Evolutionary conservation across 64 coral and sea anemone genomes (phyloP).

Genomic region (Acropora tenuis): DNA sequence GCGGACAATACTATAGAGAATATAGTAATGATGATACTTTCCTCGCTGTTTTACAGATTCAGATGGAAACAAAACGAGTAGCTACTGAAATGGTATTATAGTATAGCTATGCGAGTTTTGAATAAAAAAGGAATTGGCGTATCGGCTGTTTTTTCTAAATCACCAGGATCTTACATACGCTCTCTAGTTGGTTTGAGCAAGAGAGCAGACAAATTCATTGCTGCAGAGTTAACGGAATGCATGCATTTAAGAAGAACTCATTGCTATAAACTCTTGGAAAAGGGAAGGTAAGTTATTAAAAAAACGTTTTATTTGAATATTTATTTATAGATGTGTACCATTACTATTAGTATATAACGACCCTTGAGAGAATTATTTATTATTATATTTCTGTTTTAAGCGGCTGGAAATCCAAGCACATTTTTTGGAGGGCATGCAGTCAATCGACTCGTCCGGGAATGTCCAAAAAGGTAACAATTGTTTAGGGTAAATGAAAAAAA

Average conservation of each 20-base stretch:
- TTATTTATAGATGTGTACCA: neutral
- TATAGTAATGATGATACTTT: neutral
- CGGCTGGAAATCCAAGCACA: neutral
- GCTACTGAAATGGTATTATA: neutral
- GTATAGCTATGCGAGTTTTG: neutral
- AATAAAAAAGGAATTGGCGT: neutral
- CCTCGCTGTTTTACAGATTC: neutral
- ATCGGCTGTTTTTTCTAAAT: neutral
- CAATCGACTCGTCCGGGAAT: constrained; percentile 16
- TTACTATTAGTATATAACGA: too few species aligned
- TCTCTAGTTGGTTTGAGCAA: neutral
- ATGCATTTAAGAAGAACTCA: neutral
- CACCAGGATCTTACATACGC: neutral
- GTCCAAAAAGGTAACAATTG: neutral
- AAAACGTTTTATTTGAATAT: neutral
- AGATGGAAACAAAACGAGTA: neutral
- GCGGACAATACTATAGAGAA: neutral
- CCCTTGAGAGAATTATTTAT: too few species aligned
- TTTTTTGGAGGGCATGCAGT: constrained; percentile 7
- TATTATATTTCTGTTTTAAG: neutral
- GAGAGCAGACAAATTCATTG: neutral
- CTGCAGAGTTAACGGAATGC: too few species aligned
- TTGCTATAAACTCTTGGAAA: neutral
- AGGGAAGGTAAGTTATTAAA: neutral
- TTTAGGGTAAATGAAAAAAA: too few species aligned